A percentile compares a stretch with the other conserved stretches of the same genome.
Conservation (phyloP, 2,113 vertebrate genomes). For the Takifugu bimaculatus region DNA sequence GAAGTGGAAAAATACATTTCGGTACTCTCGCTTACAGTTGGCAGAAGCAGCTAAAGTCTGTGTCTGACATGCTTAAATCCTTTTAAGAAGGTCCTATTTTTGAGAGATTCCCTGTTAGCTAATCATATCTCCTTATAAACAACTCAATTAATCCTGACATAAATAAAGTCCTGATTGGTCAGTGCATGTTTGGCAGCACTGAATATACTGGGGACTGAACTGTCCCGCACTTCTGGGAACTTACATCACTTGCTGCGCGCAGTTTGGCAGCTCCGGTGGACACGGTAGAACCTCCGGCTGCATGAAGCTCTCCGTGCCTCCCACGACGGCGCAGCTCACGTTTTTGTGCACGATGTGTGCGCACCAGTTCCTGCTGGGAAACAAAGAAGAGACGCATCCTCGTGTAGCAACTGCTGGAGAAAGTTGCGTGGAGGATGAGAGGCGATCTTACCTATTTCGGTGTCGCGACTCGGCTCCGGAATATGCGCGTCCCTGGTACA, state of each 20-base stretch:
- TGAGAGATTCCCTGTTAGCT: neutral
- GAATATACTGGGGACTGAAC: too few relatives aligned
- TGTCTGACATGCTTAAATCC: neutral
- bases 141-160: too few relatives aligned
- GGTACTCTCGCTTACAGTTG: constrained; percentile 9
- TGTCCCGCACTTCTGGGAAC: constrained; percentile 27
- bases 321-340: constrained; percentile 87
- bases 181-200: too few relatives aligned
- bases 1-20: neutral
- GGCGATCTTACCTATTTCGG: constrained; percentile 70
- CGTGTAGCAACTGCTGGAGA: neutral
- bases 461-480: constrained; percentile 57
- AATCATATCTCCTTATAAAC: too few relatives aligned
- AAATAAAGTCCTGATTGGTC: too few relatives aligned
- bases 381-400: neutral
- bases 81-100: neutral
- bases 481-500: constrained; percentile 63
- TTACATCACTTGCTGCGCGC: constrained; percentile 76
- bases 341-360: constrained; percentile 91
- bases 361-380: constrained; percentile 86
- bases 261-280: constrained; percentile 81
- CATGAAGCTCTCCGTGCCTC: constrained; percentile 81
- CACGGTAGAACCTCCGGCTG: constrained; percentile 83
- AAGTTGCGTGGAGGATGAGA: neutral
- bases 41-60: constrained; percentile 16